Evolutionary conservation across 2,888 invertebrate species (phyloP).

Genomic region (Eupithecia dodoneata): DNA sequence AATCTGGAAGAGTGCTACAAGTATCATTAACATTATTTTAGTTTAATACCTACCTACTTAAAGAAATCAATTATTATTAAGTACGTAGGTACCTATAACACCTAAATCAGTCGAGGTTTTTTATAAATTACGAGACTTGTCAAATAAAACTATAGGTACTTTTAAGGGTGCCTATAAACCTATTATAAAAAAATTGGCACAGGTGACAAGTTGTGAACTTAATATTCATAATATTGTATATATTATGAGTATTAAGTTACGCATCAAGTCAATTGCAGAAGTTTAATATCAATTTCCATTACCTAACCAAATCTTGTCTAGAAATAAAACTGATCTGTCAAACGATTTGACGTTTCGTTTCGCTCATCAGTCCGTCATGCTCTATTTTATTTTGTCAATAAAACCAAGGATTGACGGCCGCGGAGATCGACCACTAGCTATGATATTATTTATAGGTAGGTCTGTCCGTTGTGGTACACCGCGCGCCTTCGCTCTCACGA

Average conservation of each 20-base stretch:
- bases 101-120: too few species aligned
- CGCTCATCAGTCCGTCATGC: constrained; percentile 35
- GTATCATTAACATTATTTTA: neutral
- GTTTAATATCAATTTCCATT: constrained; percentile 12
- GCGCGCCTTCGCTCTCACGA: constrained; percentile 53
- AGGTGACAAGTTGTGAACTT: neutral
- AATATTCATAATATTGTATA: neutral
- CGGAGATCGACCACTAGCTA: constrained; percentile 31
- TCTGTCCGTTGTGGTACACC: constrained; percentile 48
- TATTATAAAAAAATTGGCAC: neutral
- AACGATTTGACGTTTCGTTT: constrained; percentile 31
- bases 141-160: neutral
- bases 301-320: neutral
- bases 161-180: neutral
- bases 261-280: neutral
- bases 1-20: constrained; percentile 46
- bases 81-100: neutral
- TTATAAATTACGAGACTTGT: neutral
- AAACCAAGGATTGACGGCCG: constrained; percentile 28
- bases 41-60: neutral
- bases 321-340: constrained; percentile 17
- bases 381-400: constrained; percentile 33
- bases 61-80: neutral
- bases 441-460: constrained; percentile 28
- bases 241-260: neutral